Percentiles rank a stretch among this genome's conserved stretches.
Evolutionary conservation across 2,797 vertebrate species (phyloP).

Genomic region (Merluccius polli): DNA sequence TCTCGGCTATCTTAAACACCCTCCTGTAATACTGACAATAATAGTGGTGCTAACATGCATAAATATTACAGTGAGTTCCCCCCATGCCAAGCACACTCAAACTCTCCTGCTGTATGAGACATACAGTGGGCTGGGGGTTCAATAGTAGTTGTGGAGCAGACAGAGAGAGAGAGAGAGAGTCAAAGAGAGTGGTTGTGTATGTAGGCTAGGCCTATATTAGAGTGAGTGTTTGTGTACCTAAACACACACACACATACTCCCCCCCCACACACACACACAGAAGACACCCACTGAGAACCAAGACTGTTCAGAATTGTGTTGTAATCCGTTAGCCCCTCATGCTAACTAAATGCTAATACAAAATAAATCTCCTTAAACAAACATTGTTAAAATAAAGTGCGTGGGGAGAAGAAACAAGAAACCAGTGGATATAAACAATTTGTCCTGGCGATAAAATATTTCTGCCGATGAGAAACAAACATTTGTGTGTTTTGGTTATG

Average conservation of each 20-base stretch:
- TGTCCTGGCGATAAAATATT: neutral
- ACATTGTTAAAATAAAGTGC: neutral
- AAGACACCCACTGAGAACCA: neutral
- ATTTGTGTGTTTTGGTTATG: conserved; percentile 35
- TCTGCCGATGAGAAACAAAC: conserved; percentile 37
- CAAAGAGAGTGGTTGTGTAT: too few species aligned
- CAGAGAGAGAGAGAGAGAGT: too few species aligned
- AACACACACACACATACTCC: neutral
- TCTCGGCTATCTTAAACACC: conserved; percentile 46
- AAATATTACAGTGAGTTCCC: neutral
- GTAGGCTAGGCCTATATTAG: too few species aligned
- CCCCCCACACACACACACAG: neutral
- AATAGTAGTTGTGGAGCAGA: too few species aligned
- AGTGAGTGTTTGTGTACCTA: neutral
- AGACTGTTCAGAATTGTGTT: too few species aligned
- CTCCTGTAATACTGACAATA: neutral
- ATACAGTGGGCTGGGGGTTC: neutral
- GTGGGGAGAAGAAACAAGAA: neutral
- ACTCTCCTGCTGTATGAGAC: neutral
- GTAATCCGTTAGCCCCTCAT: too few species aligned
- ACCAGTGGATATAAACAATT: neutral
- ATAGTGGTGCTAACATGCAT: neutral
- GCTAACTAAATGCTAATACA: neutral
- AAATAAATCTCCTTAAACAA: neutral
- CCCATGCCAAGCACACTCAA: neutral